phyloP scores from a whole-genome alignment of 53 echinoderm and acorn worm species.

The Zoroaster sp. region DNA sequence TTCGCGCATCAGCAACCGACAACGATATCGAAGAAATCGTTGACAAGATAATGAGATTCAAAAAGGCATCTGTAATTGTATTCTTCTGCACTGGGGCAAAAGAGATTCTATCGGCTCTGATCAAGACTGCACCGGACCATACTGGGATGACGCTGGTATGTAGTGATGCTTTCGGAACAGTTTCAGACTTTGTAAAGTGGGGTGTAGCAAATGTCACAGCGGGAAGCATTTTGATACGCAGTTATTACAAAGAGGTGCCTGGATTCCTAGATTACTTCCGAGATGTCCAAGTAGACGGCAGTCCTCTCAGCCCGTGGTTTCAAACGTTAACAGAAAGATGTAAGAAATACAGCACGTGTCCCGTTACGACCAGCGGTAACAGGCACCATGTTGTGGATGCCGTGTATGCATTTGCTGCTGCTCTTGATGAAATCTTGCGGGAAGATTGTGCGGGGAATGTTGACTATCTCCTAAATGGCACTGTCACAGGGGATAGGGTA shows the following conservation, averaged over 20 bases:
- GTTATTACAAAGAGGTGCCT: neutral
- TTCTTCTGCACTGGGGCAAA: neutral
- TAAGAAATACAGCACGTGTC: neutral
- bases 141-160: neutral
- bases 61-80: neutral
- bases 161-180: neutral
- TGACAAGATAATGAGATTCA: neutral
- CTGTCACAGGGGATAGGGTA: conserved; percentile 2
- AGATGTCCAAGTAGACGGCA: neutral
- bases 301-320: conserved; percentile 6
- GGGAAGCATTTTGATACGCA: neutral
- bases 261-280: conserved; percentile 1
- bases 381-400: conserved; percentile 7
- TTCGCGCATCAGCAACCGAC: neutral
- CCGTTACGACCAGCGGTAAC: neutral
- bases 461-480: neutral
- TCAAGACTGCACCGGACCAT: neutral
- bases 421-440: conserved; percentile 22
- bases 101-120: neutral
- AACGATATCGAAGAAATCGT: conserved; percentile 8
- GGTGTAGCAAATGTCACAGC: neutral
- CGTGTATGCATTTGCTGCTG: conserved; percentile 33
- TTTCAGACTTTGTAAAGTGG: neutral
- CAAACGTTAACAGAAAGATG: neutral
- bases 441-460: conserved; percentile 18